Conservation (phyloP, 2,888 invertebrate genomes). For the Ophioninae sp. region DNA sequence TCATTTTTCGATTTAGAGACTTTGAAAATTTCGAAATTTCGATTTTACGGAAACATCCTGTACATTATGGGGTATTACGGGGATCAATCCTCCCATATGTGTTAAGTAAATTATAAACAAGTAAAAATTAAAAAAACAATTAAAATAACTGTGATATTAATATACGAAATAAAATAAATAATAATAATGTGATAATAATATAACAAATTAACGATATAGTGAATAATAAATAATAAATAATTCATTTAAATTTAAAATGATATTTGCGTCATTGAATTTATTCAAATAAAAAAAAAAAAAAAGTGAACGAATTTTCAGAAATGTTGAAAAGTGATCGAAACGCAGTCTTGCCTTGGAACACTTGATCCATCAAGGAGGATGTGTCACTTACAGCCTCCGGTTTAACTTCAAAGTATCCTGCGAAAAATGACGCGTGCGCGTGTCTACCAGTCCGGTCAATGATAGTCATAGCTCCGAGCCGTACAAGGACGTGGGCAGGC, state of each 20-base stretch:
- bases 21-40: background rate
- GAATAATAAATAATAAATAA: no score
- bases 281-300: no score
- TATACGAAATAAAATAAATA: no score
- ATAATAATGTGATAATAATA: no score
- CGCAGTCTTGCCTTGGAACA: background rate
- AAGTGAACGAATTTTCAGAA: background rate
- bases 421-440: background rate
- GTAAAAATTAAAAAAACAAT: no score
- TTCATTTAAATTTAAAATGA: no score
- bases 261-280: no score
- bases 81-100: conserved; percentile 18
- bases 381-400: conserved; percentile 17
- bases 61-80: background rate
- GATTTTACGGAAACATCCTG: background rate
- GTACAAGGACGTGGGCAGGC: conserved; percentile 52
- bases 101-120: background rate
- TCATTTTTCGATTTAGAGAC: no score
- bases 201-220: no score
- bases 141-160: no score
- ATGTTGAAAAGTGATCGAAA: background rate
- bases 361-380: conserved; percentile 13
- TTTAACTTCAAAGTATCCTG: background rate
- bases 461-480: conserved; percentile 45
- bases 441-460: conserved; percentile 26